phyloP scores from a whole-genome alignment of 2,888 invertebrate genomes.

The Marronus borbonicus region DNA sequence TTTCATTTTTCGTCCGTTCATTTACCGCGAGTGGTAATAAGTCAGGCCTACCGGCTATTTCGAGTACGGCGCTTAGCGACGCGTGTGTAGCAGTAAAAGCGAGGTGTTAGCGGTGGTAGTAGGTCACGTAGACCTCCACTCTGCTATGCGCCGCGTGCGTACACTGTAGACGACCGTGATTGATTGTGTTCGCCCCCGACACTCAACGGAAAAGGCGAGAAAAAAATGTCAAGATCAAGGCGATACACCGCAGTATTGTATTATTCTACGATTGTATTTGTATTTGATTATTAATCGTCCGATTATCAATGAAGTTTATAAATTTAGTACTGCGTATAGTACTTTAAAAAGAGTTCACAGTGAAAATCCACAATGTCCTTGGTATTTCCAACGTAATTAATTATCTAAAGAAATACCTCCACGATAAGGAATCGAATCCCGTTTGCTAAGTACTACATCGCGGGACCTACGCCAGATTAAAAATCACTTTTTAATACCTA shows the following conservation, averaged over 20 bases:
- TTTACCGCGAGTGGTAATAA: slow-evolving; percentile 21
- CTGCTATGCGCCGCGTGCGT: slow-evolving; percentile 1
- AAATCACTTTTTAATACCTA: too few relatives aligned
- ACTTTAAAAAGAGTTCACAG: too few relatives aligned
- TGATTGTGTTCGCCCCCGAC: slow-evolving; percentile 33
- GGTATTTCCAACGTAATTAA: too few relatives aligned
- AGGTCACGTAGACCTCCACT: slow-evolving; percentile 41
- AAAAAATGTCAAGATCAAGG: slow-evolving; percentile 46
- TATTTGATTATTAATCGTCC: neutral
- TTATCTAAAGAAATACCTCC: too few relatives aligned
- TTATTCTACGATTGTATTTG: too few relatives aligned
- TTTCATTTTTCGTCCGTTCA: slow-evolving; percentile 32
- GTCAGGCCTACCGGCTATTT: slow-evolving; percentile 32
- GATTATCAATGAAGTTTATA: too few relatives aligned
- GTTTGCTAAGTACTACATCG: too few relatives aligned
- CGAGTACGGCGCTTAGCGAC: slow-evolving; percentile 8
- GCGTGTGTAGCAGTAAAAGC: slow-evolving; percentile 32
- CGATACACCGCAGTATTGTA: slow-evolving; percentile 18
- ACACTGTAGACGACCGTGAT: slow-evolving; percentile 32
- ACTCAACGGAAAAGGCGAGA: slow-evolving; percentile 11
- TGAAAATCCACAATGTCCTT: too few relatives aligned
- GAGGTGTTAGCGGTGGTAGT: slow-evolving; percentile 30
- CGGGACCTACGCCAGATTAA: too few relatives aligned
- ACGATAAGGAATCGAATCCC: too few relatives aligned
- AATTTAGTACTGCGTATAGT: too few relatives aligned